A percentile compares a stretch with the other conserved stretches of the same genome.
phyloP scores from a whole-genome alignment of 2,113 vertebrate species.

The Tragelaphus strepsiceros region DNA sequence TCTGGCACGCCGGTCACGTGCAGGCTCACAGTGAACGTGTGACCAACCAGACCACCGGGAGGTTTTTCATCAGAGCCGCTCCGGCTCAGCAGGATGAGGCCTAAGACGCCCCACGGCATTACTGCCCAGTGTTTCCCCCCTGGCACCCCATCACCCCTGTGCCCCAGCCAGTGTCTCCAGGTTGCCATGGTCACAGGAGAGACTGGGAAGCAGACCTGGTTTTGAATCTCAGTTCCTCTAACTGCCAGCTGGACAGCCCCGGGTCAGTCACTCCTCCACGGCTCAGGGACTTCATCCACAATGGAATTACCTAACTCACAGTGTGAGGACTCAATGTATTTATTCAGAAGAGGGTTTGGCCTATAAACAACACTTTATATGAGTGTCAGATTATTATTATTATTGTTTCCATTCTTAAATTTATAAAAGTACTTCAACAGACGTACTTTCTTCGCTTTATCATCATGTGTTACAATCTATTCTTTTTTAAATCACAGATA shows the following conservation, averaged over 20 bases:
- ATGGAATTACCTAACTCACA: background rate
- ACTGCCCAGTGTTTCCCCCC: rapidly evolving
- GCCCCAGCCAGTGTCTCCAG: background rate
- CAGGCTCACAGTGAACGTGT: background rate
- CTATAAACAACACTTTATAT: background rate
- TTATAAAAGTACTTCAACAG: background rate
- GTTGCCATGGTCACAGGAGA: background rate
- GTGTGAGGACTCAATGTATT: background rate
- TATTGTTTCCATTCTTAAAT: background rate
- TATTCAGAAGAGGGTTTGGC: background rate
- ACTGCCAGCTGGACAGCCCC: rapidly evolving
- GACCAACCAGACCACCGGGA: background rate
- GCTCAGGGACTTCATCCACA: background rate
- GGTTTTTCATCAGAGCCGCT: rapidly evolving
- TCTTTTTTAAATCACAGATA: background rate
- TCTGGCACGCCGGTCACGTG: rapidly evolving
- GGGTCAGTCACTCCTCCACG: background rate
- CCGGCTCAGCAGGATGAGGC: rapidly evolving
- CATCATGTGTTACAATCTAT: background rate
- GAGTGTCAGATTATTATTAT: too few relatives aligned
- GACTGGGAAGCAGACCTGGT: background rate
- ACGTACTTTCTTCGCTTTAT: background rate
- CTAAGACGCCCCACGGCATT: rapidly evolving
- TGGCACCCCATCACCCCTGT: background rate
- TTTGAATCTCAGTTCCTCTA: background rate